Evolutionary conservation across 2,113 vertebrate species (phyloP).

Genomic region (Hippocampus abdominalis): DNA sequence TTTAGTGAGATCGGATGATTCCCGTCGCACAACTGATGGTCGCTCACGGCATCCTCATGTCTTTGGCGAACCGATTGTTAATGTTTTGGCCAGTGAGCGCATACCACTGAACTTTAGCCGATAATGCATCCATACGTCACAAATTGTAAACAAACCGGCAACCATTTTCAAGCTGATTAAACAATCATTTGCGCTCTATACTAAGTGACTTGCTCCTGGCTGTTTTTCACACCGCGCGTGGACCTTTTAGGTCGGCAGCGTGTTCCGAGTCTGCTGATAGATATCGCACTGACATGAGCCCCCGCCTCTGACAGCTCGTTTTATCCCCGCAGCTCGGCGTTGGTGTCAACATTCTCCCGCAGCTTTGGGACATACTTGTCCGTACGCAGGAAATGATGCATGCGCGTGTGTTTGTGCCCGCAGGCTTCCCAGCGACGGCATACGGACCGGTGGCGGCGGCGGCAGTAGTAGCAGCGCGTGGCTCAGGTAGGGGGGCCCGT

Average conservation of each 20-base stretch:
- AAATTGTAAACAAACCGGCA: neutral
- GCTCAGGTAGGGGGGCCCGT: slow-evolving; percentile 96
- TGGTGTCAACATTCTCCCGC: slow-evolving; percentile 49
- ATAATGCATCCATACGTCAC: neutral
- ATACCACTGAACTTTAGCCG: neutral
- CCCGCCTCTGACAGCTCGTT: slow-evolving; percentile 51
- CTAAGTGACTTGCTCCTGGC: slow-evolving; percentile 24
- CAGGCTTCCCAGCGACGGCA: slow-evolving; percentile 93
- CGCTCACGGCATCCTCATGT: neutral
- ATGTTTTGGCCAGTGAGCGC: no score
- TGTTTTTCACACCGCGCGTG: slow-evolving; percentile 21
- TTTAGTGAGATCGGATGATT: neutral
- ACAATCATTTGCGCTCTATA: neutral
- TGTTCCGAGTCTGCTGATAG: slow-evolving; percentile 56
- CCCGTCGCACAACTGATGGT: neutral
- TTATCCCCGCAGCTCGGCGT: slow-evolving; percentile 51
- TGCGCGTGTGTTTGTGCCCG: slow-evolving; percentile 56
- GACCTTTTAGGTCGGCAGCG: slow-evolving; percentile 38
- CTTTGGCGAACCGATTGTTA: no score
- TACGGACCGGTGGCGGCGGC: slow-evolving; percentile 96
- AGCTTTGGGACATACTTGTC: slow-evolving; percentile 53
- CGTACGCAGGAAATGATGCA: slow-evolving; percentile 59
- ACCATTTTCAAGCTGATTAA: neutral
- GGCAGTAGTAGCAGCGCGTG: slow-evolving; percentile 91
- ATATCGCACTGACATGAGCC: slow-evolving; percentile 51